Evolutionary conservation across 2,888 invertebrate species (phyloP).

Genomic region (Portevinia maculata): DNA sequence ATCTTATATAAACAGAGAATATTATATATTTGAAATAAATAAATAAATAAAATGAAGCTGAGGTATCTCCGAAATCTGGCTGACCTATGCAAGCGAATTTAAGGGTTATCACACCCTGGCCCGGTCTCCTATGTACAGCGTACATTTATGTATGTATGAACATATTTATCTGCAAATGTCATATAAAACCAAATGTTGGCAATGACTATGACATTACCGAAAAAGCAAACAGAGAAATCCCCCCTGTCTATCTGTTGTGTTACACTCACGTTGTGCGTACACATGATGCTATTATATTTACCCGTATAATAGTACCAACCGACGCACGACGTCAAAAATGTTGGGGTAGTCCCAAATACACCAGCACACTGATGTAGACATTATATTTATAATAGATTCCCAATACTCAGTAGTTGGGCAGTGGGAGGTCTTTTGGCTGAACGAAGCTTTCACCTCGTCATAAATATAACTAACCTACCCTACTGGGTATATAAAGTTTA

Average conservation of each 20-base stretch:
- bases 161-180: conserved; percentile 31
- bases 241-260: not conserved
- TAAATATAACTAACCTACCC: conserved; percentile 52
- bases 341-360: conserved; percentile 60
- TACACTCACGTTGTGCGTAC: conserved; percentile 14
- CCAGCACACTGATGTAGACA: conserved; percentile 15
- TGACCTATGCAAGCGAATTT: conserved; percentile 37
- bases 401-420: conserved; percentile 6
- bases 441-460: conserved; percentile 57
- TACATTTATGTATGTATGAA: not conserved
- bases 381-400: conserved; percentile 32
- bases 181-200: conserved; percentile 66
- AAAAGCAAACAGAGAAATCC: conserved; percentile 25
- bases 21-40: too few species aligned
- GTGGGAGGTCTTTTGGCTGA: conserved; percentile 2
- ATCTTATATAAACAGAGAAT: too few species aligned
- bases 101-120: conserved; percentile 41
- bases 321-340: conserved; percentile 29
- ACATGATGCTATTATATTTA: not conserved
- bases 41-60: too few species aligned
- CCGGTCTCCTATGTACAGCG: conserved; percentile 12
- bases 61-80: not conserved
- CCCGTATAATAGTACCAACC: not conserved
- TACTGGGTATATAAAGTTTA: conserved; percentile 12
- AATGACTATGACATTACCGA: conserved; percentile 72